Conservation (phyloP, 1,140 invertebrate species). For the Anastrepha ludens region DNA sequence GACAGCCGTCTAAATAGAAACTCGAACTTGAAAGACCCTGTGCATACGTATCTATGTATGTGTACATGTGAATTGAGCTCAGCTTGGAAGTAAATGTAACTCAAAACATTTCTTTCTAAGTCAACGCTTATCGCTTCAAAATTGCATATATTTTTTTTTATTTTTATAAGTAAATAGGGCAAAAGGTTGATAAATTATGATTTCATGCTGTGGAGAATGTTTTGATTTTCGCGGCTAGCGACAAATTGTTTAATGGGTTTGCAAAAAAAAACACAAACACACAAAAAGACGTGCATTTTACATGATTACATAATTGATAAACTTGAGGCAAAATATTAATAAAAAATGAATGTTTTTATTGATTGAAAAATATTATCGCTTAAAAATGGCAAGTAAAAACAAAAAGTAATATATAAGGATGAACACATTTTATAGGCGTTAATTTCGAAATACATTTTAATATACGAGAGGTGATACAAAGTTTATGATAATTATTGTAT, state of each 20-base stretch:
- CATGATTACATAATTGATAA: conserved; percentile 42
- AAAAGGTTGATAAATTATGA: conserved; percentile 49
- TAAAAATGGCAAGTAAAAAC: no score
- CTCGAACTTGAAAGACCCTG: no score
- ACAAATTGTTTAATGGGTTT: conserved; percentile 18
- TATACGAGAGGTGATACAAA: no score
- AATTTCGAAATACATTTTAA: no score
- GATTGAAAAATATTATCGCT: no score
- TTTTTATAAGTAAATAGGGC: neutral
- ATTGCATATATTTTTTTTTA: neutral
- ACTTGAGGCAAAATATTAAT: no score
- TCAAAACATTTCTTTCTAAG: neutral
- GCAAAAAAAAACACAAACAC: neutral
- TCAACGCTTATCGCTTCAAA: neutral
- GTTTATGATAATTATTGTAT: no score
- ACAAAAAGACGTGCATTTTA: neutral
- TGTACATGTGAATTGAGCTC: neutral
- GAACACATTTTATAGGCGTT: no score
- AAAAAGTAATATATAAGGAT: no score
- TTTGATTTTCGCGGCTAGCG: conserved; percentile 33
- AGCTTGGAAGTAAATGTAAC: neutral
- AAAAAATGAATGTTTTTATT: no score
- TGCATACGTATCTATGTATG: neutral
- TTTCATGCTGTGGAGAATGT: conserved; percentile 10
- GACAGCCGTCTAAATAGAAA: no score